phyloP scores from a whole-genome alignment of 1,140 invertebrate species.

The Palaemon carinicauda region DNA sequence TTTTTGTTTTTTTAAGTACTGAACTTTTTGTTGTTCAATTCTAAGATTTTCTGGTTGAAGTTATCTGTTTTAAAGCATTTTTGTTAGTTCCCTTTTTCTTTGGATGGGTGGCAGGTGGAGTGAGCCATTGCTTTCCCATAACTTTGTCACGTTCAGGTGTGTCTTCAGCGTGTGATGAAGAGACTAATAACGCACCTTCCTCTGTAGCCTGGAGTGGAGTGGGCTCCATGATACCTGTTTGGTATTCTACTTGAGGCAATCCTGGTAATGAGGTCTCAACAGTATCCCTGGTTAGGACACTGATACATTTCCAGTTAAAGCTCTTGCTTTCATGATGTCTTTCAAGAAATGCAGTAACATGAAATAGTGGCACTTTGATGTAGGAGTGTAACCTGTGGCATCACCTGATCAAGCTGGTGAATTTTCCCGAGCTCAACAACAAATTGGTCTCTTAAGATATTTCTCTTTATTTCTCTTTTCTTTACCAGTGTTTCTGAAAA shows the following conservation, averaged over 20 bases:
- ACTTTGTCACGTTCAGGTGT: conserved; percentile 6
- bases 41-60: conserved; percentile 37
- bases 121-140: not conserved
- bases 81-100: conserved; percentile 31
- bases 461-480: conserved; percentile 50
- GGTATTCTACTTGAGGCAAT: conserved; percentile 31
- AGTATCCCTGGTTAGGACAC: not conserved
- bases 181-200: not conserved
- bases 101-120: not conserved
- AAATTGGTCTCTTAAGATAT: conserved; percentile 48
- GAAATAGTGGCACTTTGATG: conserved; percentile 47
- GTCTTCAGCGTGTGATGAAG: conserved; percentile 27
- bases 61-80: conserved; percentile 19
- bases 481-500: conserved; percentile 26
- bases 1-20: too few relatives aligned
- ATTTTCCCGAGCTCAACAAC: conserved; percentile 34
- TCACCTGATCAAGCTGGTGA: conserved; percentile 39
- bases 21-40: conserved; percentile 45
- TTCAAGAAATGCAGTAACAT: conserved; percentile 37
- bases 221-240: conserved; percentile 15
- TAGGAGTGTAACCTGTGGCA: conserved; percentile 26
- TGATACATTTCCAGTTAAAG: conserved; percentile 42
- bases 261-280: conserved; percentile 20
- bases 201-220: not conserved
- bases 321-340: conserved; percentile 28